phyloP scores from a whole-genome alignment of 1,140 invertebrate genomes.

The Diuraphis noxia region DNA sequence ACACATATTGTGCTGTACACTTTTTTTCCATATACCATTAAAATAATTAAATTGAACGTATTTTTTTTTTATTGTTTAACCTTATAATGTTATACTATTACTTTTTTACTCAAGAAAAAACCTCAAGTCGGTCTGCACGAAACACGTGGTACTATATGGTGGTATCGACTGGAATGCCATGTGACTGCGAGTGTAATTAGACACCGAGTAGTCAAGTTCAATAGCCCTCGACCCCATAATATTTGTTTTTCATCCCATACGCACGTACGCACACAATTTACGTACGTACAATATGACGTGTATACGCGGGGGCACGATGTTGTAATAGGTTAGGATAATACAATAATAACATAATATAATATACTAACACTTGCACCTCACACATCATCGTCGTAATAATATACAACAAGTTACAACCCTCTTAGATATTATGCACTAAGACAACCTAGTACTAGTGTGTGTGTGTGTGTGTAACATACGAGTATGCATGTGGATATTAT shows the following conservation, averaged over 20 bases:
- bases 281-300: neutral
- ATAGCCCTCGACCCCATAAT: constrained; percentile 35
- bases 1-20: neutral
- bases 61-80: constrained; percentile 14
- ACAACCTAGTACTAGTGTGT: neutral
- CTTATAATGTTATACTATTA: constrained; percentile 13
- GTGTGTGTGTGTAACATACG: neutral
- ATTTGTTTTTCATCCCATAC: constrained; percentile 1
- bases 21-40: neutral
- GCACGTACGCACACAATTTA: neutral
- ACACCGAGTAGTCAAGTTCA: constrained; percentile 32
- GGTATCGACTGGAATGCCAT: neutral
- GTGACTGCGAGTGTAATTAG: constrained; percentile 33
- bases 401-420: neutral
- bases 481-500: neutral
- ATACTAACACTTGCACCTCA: constrained; percentile 25
- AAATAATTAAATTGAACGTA: constrained; percentile 4
- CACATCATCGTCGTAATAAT: neutral
- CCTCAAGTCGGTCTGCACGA: neutral
- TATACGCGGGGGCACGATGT: neutral
- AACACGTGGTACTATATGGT: neutral
- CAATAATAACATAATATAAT: neutral
- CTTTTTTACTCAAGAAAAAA: constrained; percentile 3
- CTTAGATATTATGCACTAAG: neutral
- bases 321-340: constrained; percentile 16